A percentile compares a stretch with the other conserved stretches of the same genome.
These are phyloP conservation scores for Gymnocheta viridis DNA, from an alignment of 2,888 invertebrate genomes.

Conservation along the genomic window DNA sequence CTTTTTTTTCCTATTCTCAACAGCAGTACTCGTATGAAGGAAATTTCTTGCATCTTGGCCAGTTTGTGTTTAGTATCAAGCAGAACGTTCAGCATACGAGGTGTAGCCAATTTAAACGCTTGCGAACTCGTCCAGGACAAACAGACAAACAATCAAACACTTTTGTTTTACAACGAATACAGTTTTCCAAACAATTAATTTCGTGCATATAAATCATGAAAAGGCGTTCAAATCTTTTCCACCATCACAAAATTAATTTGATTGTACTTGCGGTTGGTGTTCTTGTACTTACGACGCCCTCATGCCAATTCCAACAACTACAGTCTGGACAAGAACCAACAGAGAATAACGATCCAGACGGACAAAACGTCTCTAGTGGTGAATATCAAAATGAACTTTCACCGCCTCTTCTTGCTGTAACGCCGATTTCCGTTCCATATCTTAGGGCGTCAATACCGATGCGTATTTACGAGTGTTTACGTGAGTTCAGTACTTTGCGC, in stretches of 20 bases:
- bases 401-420: not conserved
- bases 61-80: slow-evolving; percentile 52
- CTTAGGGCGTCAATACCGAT: slow-evolving; percentile 80
- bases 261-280: slow-evolving; percentile 54
- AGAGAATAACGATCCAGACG: slow-evolving; percentile 6
- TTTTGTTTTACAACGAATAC: not conserved
- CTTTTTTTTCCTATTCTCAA: slow-evolving; percentile 29
- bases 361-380: slow-evolving; percentile 55
- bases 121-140: not conserved
- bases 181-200: not conserved
- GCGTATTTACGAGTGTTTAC: slow-evolving; percentile 80
- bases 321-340: slow-evolving; percentile 46
- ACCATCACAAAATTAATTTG: slow-evolving; percentile 57
- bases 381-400: slow-evolving; percentile 54
- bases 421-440: slow-evolving; percentile 75
- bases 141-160: not conserved
- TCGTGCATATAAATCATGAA: not conserved
- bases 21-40: not conserved
- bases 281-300: slow-evolving; percentile 52
- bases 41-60: slow-evolving; percentile 38
- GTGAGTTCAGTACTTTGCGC: slow-evolving; percentile 82
- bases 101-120: slow-evolving; percentile 46
- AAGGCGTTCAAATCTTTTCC: not conserved
- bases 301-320: slow-evolving; percentile 65
- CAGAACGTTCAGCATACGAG: slow-evolving; percentile 51